Evolutionary conservation across 2,113 vertebrate genomes (phyloP), one percentile per base, ranked within the genome.

Genomic region (Sorex fumeus): DNA sequence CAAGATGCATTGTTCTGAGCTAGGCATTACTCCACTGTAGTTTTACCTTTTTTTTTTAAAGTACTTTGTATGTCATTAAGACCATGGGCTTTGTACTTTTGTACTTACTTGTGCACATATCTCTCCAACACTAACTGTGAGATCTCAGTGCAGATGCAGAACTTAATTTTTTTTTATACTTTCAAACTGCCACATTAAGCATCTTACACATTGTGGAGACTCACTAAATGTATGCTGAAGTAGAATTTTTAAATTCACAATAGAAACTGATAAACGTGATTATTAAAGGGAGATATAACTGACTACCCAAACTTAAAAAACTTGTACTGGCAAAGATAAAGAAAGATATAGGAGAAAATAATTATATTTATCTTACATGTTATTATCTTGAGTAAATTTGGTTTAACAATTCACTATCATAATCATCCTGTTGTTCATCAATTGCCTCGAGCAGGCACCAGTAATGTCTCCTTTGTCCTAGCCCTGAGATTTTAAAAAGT

Each of bases 191-290:
- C 19, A 85, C 23, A 8, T 32, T 87, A 3, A 36, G 15, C 81
- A n/a, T 67, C 30, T 76, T 78, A 45, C 6, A 79, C 5, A 40
- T 32, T 78, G 36, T 18, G 19, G 77, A 13, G 47, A 60, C 19
- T 91, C 18, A 66, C 34, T 50, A 88, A 81, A 77, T 32, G 11
- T 18, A 25, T 69, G 11, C 34, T 76, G 34, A 43, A 67, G 67
- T 89, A 91, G n/a, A 92, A 92, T 62, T 92, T 72, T 28, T 82
- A 87, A 60, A 40, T 36, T 67, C 28, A 45, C 75, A 81, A 43
- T 82, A 71, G 86, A 77, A 11, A 62, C 32, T 62, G 74, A 85
- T 34, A 6, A 82, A 34, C n/a, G 77, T 86, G 70, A 57, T 28
- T 27, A 50, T 47, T 91, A 88, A 76, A 88, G n/a, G 25, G 53